Percentiles rank a stretch among this genome's conserved stretches.
Evolutionary conservation across 2,113 vertebrate species (phyloP).

Genomic region (Poeciliopsis turrubarensis): DNA sequence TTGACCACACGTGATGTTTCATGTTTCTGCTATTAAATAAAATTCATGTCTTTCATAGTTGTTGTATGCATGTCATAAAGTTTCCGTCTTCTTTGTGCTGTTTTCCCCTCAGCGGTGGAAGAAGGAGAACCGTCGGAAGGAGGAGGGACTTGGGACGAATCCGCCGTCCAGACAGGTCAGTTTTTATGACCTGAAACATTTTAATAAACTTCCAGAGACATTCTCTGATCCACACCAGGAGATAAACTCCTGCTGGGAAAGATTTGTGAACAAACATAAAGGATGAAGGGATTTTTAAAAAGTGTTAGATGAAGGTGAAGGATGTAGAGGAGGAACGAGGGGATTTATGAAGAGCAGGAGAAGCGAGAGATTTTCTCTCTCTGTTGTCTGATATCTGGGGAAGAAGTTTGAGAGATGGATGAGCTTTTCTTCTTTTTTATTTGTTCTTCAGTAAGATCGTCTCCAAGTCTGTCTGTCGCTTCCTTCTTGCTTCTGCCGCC

Average conservation of each 20-base stretch:
- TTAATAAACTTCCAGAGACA: conserved; percentile 43
- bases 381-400: conserved; percentile 60
- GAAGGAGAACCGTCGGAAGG: conserved; percentile 94
- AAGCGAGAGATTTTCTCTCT: conserved; percentile 57
- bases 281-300: conserved; percentile 6
- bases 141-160: conserved; percentile 90
- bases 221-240: background rate
- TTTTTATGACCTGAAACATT: conserved; percentile 40
- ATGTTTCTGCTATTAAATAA: background rate
- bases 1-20: too few species aligned
- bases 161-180: conserved; percentile 89
- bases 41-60: background rate
- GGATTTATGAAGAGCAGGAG: conserved; percentile 48
- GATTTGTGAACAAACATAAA: conserved; percentile 18
- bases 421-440: conserved; percentile 52
- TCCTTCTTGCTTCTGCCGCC: conserved; percentile 1
- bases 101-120: conserved; percentile 83
- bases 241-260: background rate
- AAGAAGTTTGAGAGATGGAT: conserved; percentile 50
- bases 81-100: conserved; percentile 19
- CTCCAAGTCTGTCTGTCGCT: background rate
- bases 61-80: background rate
- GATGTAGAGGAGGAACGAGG: conserved; percentile 18
- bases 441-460: conserved; percentile 44
- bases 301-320: conserved; percentile 26